These are phyloP conservation scores for Sebastes itinus DNA, from an alignment of 2,797 vertebrate species.

Conservation along the genomic window DNA sequence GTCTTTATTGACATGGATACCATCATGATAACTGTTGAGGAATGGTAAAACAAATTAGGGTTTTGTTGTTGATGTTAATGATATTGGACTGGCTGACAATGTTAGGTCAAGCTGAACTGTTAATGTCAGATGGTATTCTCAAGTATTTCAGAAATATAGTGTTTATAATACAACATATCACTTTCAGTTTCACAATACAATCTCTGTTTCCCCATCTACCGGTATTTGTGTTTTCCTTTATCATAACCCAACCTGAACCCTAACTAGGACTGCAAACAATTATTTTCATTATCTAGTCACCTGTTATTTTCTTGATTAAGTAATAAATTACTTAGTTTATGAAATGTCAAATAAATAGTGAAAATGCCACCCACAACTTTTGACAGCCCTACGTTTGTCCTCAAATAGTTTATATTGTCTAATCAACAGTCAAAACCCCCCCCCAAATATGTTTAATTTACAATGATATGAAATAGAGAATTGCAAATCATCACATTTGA, in stretches of 20 bases:
- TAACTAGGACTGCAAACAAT: neutral
- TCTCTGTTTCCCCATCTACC: neutral
- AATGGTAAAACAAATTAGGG: neutral
- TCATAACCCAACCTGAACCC: neutral
- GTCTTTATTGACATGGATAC: neutral
- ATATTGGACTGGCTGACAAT: neutral
- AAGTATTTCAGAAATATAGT: neutral
- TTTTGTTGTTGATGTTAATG: neutral
- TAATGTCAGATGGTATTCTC: neutral
- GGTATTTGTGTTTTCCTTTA: neutral
- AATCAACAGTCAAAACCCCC: rapidly evolving
- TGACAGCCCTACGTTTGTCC: neutral
- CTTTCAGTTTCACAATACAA: neutral
- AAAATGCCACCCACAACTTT: neutral
- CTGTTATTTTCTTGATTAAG: neutral
- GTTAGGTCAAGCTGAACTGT: neutral
- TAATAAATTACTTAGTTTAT: neutral
- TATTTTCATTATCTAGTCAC: neutral
- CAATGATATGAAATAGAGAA: neutral
- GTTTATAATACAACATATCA: neutral
- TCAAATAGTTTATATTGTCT: neutral
- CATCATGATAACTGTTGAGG: neutral
- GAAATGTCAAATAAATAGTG: neutral
- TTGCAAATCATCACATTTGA: neutral
- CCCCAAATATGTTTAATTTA: neutral